These are phyloP conservation scores for Phrynosoma blainvillii DNA, from an alignment of 2,113 vertebrate genomes.

Conservation along the genomic window DNA sequence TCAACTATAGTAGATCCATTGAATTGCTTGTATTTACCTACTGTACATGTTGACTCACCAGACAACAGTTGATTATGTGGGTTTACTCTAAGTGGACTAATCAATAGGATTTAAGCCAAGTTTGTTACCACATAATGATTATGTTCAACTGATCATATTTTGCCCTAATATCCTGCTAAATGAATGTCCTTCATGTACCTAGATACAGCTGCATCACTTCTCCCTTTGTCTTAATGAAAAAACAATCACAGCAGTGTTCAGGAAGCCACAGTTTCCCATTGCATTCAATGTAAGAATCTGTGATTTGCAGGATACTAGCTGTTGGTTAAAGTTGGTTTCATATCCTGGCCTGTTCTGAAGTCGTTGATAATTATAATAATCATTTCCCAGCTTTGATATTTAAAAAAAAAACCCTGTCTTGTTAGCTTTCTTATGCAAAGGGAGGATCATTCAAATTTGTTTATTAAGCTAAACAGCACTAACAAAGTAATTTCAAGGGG, in stretches of 20 bases:
- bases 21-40: too few relatives aligned
- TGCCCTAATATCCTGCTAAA: background rate
- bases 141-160: background rate
- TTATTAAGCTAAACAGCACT: background rate
- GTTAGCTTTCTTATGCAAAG: background rate
- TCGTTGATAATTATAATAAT: background rate
- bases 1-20: too few relatives aligned
- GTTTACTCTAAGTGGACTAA: too few relatives aligned
- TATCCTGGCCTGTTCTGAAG: background rate
- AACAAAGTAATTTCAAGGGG: too few relatives aligned
- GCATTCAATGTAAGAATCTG: background rate
- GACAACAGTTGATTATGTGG: too few relatives aligned
- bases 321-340: background rate
- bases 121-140: background rate
- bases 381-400: background rate
- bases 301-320: background rate
- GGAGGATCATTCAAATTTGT: background rate
- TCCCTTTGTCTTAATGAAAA: background rate
- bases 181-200: background rate
- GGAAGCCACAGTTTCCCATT: background rate
- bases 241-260: background rate
- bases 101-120: too few relatives aligned
- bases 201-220: background rate
- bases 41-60: too few relatives aligned
- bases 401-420: background rate